phyloP scores from a whole-genome alignment of 2,797 vertebrate species.

The Setipinna tenuifilis region DNA sequence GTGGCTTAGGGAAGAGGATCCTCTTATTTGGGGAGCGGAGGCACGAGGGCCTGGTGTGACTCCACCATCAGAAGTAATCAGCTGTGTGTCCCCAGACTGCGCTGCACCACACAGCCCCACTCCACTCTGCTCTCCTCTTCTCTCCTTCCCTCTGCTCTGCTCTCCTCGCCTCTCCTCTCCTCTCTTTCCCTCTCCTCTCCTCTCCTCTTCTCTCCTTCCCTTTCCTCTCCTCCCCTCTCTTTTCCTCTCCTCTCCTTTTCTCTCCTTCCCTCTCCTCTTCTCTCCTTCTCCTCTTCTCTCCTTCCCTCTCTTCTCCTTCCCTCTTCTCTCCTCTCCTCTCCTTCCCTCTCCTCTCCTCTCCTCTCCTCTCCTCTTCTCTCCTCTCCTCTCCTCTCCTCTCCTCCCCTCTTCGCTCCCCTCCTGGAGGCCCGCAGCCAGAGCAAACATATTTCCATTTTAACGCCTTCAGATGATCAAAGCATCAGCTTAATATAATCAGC shows the following conservation, averaged over 20 bases:
- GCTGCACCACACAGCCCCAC: constrained; percentile 51
- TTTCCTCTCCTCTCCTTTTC: not conserved
- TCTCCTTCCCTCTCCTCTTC: not conserved
- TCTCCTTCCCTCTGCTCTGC: too few species aligned
- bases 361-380: not conserved
- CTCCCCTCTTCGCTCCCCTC: constrained; percentile 15
- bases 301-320: not conserved
- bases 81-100: constrained; percentile 53
- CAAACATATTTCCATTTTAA: constrained; percentile 98
- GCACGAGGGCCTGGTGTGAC: constrained; percentile 45
- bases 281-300: not conserved
- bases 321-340: not conserved
- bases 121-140: not conserved
- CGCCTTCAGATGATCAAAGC: constrained; percentile 97
- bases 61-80: constrained; percentile 61
- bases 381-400: not conserved
- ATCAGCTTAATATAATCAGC: constrained; percentile 98
- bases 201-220: too few species aligned
- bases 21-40: constrained; percentile 39
- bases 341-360: not conserved
- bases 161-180: too few species aligned
- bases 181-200: too few species aligned
- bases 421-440: constrained; percentile 76
- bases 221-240: too few species aligned
- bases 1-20: constrained; percentile 43